Percentiles rank a stretch among this genome's conserved stretches.
These are phyloP conservation scores for Sebastes hubbsi DNA, from an alignment of 2,797 vertebrate genomes.

Conservation along the genomic window DNA sequence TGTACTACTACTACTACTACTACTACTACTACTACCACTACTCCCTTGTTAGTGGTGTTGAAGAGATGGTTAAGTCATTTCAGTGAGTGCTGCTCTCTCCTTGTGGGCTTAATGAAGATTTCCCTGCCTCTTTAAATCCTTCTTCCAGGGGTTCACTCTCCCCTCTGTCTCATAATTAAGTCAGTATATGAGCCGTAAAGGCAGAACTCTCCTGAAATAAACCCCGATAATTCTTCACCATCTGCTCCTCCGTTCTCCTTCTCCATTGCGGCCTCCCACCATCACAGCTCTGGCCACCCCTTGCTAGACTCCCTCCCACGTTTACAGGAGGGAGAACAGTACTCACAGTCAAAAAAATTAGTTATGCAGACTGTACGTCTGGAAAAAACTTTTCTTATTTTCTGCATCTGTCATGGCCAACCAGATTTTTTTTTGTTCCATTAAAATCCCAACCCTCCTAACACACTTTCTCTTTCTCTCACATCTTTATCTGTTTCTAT, in stretches of 20 bases:
- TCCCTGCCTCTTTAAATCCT: slow-evolving; percentile 68
- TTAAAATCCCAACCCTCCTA: slow-evolving; percentile 15
- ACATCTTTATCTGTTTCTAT: slow-evolving; percentile 28
- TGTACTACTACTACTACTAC: background rate
- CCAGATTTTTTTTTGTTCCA: background rate
- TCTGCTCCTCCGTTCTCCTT: slow-evolving; percentile 63
- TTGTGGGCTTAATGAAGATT: slow-evolving; percentile 73
- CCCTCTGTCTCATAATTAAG: slow-evolving; percentile 82
- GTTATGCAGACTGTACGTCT: slow-evolving; percentile 5
- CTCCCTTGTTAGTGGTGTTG: slow-evolving; percentile 20
- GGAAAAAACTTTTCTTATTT: background rate
- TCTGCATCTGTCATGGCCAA: slow-evolving; percentile 8
- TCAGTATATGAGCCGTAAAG: slow-evolving; percentile 82
- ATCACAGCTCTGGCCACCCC: slow-evolving; percentile 39
- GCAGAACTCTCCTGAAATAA: slow-evolving; percentile 76
- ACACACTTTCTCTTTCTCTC: slow-evolving; percentile 1
- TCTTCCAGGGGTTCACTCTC: slow-evolving; percentile 72
- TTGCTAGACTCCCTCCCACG: slow-evolving; percentile 47
- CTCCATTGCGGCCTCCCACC: slow-evolving; percentile 45
- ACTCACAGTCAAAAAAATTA: background rate
- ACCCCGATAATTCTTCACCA: slow-evolving; percentile 74
- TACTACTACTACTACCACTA: background rate
- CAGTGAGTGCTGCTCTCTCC: slow-evolving; percentile 46
- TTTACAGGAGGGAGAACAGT: slow-evolving; percentile 44
- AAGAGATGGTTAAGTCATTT: slow-evolving; percentile 58